Conservation (phyloP, 2,888 invertebrate species). For the Orgyia antiqua region DNA sequence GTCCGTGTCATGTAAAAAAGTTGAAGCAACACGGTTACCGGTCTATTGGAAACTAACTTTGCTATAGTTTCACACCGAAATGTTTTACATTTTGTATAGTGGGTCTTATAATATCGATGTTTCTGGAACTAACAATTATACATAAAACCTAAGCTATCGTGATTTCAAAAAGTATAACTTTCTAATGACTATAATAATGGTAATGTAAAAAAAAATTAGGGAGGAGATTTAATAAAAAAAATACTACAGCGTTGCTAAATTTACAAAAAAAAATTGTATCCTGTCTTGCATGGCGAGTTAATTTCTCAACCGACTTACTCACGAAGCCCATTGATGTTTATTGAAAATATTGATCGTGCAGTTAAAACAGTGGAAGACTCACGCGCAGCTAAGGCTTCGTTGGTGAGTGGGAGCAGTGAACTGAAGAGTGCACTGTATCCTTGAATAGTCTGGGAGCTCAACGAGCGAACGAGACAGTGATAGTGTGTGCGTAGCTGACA, state of each 20-base stretch:
- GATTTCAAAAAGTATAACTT: too few species aligned
- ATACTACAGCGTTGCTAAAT: too few species aligned
- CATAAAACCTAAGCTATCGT: too few species aligned
- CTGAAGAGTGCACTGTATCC: conserved; percentile 66
- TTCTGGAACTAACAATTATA: too few species aligned
- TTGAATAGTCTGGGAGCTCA: conserved; percentile 61
- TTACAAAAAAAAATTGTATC: too few species aligned
- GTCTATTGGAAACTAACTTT: conserved; percentile 19
- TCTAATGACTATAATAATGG: too few species aligned
- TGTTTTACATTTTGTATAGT: conserved; percentile 1
- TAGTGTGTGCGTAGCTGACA: conserved; percentile 44
- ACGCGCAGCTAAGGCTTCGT: conserved; percentile 46
- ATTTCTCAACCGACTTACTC: too few species aligned
- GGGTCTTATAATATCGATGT: too few species aligned
- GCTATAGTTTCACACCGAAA: conserved; percentile 11
- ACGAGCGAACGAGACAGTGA: conserved; percentile 44
- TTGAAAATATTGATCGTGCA: conserved; percentile 11
- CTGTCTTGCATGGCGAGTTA: too few species aligned
- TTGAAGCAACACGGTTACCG: conserved; percentile 17
- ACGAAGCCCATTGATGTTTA: too few species aligned
- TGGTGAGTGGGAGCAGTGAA: conserved; percentile 62
- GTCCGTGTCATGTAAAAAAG: conserved; percentile 27
- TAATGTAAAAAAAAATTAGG: too few species aligned
- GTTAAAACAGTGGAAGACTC: conserved; percentile 24
- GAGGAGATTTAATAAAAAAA: too few species aligned